These are phyloP conservation scores for Adineta ricciae DNA, from an alignment of 2,888 invertebrate species.

Conservation along the genomic window DNA sequence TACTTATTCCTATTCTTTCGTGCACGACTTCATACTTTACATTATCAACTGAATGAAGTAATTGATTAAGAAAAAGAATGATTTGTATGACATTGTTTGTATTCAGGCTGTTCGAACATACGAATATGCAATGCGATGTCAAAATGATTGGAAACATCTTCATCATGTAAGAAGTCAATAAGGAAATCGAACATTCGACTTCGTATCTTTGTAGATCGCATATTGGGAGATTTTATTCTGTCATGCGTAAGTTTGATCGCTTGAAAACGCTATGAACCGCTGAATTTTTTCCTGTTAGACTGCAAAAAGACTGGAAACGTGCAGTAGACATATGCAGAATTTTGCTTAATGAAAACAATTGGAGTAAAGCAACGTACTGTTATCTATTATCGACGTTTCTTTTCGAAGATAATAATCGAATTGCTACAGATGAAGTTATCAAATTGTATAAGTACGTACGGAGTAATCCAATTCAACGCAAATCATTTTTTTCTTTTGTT, in stretches of 20 bases:
- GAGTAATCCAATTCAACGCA: not conserved
- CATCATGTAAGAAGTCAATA: slow-evolving; percentile 65
- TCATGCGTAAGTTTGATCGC: slow-evolving; percentile 58
- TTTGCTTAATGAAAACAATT: slow-evolving; percentile 68
- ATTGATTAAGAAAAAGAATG: not conserved
- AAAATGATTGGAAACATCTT: slow-evolving; percentile 76
- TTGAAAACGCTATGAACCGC: no score
- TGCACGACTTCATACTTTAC: slow-evolving; percentile 71
- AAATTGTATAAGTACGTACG: not conserved
- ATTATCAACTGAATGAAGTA: slow-evolving; percentile 61
- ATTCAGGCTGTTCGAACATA: slow-evolving; percentile 62
- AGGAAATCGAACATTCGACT: not conserved
- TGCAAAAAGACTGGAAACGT: slow-evolving; percentile 63
- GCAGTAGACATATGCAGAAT: slow-evolving; percentile 64
- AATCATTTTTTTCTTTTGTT: slow-evolving; percentile 34
- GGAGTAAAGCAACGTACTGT: slow-evolving; percentile 82
- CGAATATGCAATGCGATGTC: slow-evolving; percentile 68
- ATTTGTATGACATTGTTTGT: not conserved
- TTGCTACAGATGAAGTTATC: not conserved
- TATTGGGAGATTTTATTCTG: slow-evolving; percentile 90
- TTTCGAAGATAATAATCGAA: not conserved
- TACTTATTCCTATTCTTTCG: slow-evolving; percentile 84
- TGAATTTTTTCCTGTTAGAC: not conserved
- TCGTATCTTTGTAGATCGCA: slow-evolving; percentile 31
- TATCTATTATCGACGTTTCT: slow-evolving; percentile 46